phyloP scores from a whole-genome alignment of 1,140 invertebrate genomes.

The Euura lappo region DNA sequence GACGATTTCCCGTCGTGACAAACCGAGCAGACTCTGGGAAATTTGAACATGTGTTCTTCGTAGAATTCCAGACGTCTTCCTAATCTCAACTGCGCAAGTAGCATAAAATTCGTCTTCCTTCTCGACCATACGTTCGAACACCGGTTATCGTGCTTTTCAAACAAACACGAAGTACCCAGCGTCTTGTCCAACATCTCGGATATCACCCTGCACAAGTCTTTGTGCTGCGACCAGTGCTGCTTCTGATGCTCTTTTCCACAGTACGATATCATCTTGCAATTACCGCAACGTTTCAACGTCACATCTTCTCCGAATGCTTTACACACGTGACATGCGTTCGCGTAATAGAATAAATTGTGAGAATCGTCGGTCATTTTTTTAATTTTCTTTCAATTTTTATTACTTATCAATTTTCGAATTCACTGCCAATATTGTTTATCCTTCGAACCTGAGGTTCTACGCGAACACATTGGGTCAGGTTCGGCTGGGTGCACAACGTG shows the following conservation, averaged over 20 bases:
- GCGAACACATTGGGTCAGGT: too few relatives aligned
- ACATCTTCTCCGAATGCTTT: slow-evolving; percentile 31
- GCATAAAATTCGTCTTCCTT: slow-evolving; percentile 43
- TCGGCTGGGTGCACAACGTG: too few relatives aligned
- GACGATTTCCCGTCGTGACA: slow-evolving; percentile 36
- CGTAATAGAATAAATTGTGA: slow-evolving; percentile 25
- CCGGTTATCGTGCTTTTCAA: slow-evolving; percentile 20
- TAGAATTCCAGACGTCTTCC: slow-evolving; percentile 32
- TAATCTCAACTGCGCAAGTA: slow-evolving; percentile 34
- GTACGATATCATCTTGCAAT: slow-evolving; percentile 49
- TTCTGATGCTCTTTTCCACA: slow-evolving; percentile 46
- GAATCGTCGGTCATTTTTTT: neutral
- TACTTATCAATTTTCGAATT: neutral
- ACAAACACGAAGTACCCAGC: slow-evolving; percentile 13
- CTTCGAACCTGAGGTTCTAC: too few relatives aligned
- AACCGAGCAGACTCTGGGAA: slow-evolving; percentile 36
- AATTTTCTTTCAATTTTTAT: neutral
- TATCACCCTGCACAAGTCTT: slow-evolving; percentile 40
- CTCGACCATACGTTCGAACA: slow-evolving; percentile 28
- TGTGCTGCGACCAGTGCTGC: slow-evolving; percentile 48
- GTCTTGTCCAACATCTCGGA: slow-evolving; percentile 25
- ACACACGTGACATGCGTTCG: slow-evolving; percentile 49
- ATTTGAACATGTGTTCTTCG: slow-evolving; percentile 47
- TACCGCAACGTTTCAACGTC: slow-evolving; percentile 40
- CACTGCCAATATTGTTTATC: too few relatives aligned